Evolutionary conservation across 2,797 vertebrate genomes (phyloP), one percentile per base, ranked within the genome.

Genomic region (Steatocranus sp.): DNA sequence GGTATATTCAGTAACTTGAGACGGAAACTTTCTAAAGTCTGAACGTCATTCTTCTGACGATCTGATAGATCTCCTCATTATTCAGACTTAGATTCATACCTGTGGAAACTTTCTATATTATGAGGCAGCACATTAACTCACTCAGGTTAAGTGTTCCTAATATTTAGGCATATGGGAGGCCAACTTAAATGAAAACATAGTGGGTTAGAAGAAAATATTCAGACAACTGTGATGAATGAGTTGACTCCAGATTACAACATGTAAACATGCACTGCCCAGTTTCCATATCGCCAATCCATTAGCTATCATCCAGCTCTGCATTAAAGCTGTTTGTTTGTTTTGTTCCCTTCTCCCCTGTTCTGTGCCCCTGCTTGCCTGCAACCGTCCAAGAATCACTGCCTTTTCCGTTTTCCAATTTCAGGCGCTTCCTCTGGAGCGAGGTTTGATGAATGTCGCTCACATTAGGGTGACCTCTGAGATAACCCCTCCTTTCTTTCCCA

Each of bases 361-460:
- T 87, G 68, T 87, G 86, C 81, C 88, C 81, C 82, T 38, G 49
- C 74, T 80, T 75, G 78, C 78, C 87, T 86, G 91, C 87, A 89
- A 86, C 86, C 85, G 80, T 90, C 88, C 79, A 92, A 92, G 90
- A 94, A 94, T 93, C 90, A 87, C 90, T 91, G 86, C 86, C 86
- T 91, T 92, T 93, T 94, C 81, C 88, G 58, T 93, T 95, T 95
- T 95, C 91, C 94, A 95, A 95, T 96, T 95, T 93, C 91, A 93
- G 89, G 88, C 51, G 78, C 94, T 94, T 96, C 92, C 92, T 94
- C 90, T 80, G 87, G 85, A 94, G 93, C 88, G 87, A 88, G 88
- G 94, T 93, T 95, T 95, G 94, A 95, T 96, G 94, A 96, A 95
- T 95, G 95, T 95, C 93, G 95, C 93, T 96, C 91, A 94, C 93